Base-by-base conservation (phyloP, 2,113 vertebrate species). In the Sturnus vulgaris region DNA sequence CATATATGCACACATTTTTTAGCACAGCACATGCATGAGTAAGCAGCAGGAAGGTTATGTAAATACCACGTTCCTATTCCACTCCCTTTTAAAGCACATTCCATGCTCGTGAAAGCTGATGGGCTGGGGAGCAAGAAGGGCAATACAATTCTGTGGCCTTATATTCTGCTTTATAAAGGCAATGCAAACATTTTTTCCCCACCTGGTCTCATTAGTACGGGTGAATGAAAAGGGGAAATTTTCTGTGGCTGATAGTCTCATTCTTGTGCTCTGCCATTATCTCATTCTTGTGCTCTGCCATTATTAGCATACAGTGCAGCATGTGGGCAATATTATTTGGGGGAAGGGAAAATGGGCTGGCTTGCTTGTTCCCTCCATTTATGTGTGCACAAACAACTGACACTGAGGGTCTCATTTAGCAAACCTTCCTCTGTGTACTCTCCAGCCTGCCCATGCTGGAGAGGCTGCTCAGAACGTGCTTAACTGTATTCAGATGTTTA, bases 401-500 rank as follows among this genome's bases (percentile, higher is more conserved):
- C 15, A 35, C 56, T 64, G 76, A 88, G 65, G 76, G 22, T 88
- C 40, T 83, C 53, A 52, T 49, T 94, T 76, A 94, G 79, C 40
- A 86, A 88, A 86, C 44, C 64, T 83, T 81, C 21, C 44, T 44
- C 47, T 86, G 61, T 15, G 72, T 95, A 22, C 10, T 5, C 72
- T 93, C 46, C 80, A 86, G 82, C 59, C 79, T 93, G 75, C 77
- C 39, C 49, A 7, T 78, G 61, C 44, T 94, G 66, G 88, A 83
- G 83, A 84, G 90, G 57, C 72, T 65, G 85, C 87, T 90, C 84
- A 86, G 80, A 95, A 92, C n/a, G n/a, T 93, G 92, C 90, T 92
- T 96, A 97, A 96, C 88, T 95, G 82, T 94, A 92, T 93, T 96
- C 96, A 95, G 95, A 96, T 95, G 95, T 96, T 92, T 69, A 92